Conservation (phyloP, 2,797 vertebrate genomes). For the Cirrhinus mrigala region DNA sequence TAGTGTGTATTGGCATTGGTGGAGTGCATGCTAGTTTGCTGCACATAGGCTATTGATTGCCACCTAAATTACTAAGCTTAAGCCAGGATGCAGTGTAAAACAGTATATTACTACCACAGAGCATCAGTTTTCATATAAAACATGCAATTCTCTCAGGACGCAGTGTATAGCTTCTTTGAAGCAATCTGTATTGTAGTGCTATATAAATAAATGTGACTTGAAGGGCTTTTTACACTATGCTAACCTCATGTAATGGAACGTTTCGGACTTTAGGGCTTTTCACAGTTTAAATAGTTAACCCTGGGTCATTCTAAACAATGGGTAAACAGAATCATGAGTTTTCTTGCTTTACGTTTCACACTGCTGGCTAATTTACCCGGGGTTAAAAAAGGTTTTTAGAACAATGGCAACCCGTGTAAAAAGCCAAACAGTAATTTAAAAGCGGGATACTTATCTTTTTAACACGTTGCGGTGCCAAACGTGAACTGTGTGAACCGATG, state of each 20-base stretch:
- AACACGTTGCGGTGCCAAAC: neutral
- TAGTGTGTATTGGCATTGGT: slow-evolving; percentile 7
- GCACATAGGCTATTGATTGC: neutral
- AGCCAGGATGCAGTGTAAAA: neutral
- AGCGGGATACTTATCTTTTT: neutral
- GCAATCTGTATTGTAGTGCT: neutral
- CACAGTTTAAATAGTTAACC: no score
- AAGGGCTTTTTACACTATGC: no score
- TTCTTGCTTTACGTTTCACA: no score
- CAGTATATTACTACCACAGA: slow-evolving; percentile 15
- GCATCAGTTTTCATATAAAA: slow-evolving; percentile 21
- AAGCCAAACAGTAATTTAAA: no score
- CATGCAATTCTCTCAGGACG: slow-evolving; percentile 3
- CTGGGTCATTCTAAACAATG: no score
- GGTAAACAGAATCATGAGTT: no score
- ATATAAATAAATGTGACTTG: neutral
- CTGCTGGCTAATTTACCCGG: no score
- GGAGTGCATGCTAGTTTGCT: slow-evolving; percentile 11
- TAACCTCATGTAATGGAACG: neutral
- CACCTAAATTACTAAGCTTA: neutral
- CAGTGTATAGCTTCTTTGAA: neutral
- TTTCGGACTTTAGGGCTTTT: neutral
- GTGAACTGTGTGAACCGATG: neutral
- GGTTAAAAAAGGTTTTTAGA: no score
- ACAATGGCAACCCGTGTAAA: no score